Evolutionary conservation across 2,113 vertebrate species (phyloP).

Genomic region (Hipposideros armiger): DNA sequence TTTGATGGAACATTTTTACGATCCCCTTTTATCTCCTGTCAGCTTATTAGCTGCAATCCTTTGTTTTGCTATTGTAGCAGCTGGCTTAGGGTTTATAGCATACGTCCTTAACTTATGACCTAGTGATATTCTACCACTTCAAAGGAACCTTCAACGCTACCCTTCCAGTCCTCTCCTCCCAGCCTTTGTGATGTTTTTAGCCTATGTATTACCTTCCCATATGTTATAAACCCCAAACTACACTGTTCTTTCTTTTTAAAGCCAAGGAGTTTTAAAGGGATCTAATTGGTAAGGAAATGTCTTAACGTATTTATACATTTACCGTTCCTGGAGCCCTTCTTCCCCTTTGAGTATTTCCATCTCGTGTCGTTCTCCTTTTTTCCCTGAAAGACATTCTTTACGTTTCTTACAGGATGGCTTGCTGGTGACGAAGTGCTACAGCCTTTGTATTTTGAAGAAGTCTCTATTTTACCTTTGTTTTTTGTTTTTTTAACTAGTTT

Average conservation of each 20-base stretch:
- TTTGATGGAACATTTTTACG: background rate
- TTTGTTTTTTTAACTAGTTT: background rate
- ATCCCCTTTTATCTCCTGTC: background rate
- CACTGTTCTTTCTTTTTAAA: background rate
- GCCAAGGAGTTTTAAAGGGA: background rate
- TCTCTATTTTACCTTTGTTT: background rate
- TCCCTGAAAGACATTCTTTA: background rate
- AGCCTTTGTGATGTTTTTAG: background rate
- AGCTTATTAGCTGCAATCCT: background rate
- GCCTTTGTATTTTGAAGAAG: background rate
- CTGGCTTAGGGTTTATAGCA: background rate
- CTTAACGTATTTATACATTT: fast-evolving
- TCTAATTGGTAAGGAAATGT: background rate
- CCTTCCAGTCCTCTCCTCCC: no score
- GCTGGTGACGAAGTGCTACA: background rate
- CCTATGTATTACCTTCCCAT: fast-evolving
- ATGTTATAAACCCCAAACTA: fast-evolving
- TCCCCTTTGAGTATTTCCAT: background rate
- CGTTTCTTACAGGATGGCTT: fast-evolving
- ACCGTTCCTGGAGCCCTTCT: background rate
- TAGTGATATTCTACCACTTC: fast-evolving
- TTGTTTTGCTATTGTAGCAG: background rate
- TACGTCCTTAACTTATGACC: fast-evolving
- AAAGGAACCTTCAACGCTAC: fast-evolving
- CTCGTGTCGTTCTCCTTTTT: background rate